phyloP scores from a whole-genome alignment of 2,888 invertebrate species.

The Tribolium freemani region DNA sequence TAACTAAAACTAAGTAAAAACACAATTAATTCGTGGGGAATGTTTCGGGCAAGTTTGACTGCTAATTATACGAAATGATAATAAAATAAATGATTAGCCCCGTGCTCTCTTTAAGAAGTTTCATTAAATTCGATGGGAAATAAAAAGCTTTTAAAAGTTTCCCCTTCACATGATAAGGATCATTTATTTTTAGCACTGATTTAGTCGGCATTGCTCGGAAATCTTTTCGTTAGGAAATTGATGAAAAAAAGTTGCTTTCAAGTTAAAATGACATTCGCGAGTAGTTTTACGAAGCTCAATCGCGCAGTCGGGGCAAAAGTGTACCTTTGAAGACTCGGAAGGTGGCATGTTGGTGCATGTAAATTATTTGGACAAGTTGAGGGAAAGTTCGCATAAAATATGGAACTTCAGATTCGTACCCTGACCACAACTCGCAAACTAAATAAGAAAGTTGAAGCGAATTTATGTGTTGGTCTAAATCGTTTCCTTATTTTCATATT shows the following conservation, averaged over 20 bases:
- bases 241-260: slow-evolving; percentile 32
- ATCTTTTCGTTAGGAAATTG: slow-evolving; percentile 26
- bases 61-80: slow-evolving; percentile 36
- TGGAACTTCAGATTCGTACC: slow-evolving; percentile 12
- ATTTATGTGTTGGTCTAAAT: slow-evolving; percentile 28
- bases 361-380: slow-evolving; percentile 32
- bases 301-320: not conserved
- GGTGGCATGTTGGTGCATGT: slow-evolving; percentile 18
- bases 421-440: slow-evolving; percentile 38
- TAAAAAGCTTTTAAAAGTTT: slow-evolving; percentile 44
- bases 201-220: slow-evolving; percentile 28
- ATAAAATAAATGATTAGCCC: slow-evolving; percentile 40
- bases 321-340: slow-evolving; percentile 9
- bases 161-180: slow-evolving; percentile 43
- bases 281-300: slow-evolving; percentile 11
- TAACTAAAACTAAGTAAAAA: slow-evolving; percentile 4
- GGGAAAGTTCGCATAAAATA: slow-evolving; percentile 17
- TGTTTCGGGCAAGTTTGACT: not conserved
- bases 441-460: slow-evolving; percentile 37
- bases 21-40: slow-evolving; percentile 3
- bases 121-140: slow-evolving; percentile 39
- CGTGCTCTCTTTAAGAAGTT: slow-evolving; percentile 34
- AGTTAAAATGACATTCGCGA: slow-evolving; percentile 2
- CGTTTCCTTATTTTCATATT: slow-evolving; percentile 33
- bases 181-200: slow-evolving; percentile 42